Base-by-base conservation (phyloP, 2,888 invertebrate species). In the Pogonocherus hispidulus region DNA sequence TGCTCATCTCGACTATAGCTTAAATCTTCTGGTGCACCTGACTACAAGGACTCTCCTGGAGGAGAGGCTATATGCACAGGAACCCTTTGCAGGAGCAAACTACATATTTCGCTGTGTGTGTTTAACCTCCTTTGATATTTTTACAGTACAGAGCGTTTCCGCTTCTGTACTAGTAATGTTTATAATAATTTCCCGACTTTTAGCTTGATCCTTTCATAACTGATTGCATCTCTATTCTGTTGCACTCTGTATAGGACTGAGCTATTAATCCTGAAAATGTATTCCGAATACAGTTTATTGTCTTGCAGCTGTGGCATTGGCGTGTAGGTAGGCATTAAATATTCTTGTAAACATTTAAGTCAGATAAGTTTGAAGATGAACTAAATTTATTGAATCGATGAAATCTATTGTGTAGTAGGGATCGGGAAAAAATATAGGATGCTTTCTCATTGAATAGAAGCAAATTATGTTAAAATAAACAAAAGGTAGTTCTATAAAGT, bases 381-480 rank as follows among this genome's bases (percentile, higher is more conserved):
- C 67, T 49, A 46, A 70, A 69, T 69, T 72, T 71, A 72, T 74
- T 72, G 70, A 67, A 66, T 64, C 66, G 72, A 74, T 74, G 70
- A 56, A 68, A 72, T 72, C 74, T 69, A 65, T 67, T 68, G 66
- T 64, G 63, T 66, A 63, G 55, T 60, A 54, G 62, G 57, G 51
- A 14, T 14, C 62, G 68, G 37, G 63, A 64, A 57, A 69, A 68
- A 71, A 68, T 68, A 56, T 41, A 51, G 67, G 67, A 72, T 64
- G 68, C 67, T 70, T 71, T 71, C 66, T 73, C 67, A 71, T 71
- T 73, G 70, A 73, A 72, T 70, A 70, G 70, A 75, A 76, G 71
- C 73, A 72, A 76, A 76, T 75, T 76, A 73, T 76, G 74, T 73
- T 74, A 71, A 75, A 76, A 73, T 68, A 71, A 72, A 74, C 74